phyloP scores from a whole-genome alignment of 2,113 vertebrate species.

The Trogon surrucura region DNA sequence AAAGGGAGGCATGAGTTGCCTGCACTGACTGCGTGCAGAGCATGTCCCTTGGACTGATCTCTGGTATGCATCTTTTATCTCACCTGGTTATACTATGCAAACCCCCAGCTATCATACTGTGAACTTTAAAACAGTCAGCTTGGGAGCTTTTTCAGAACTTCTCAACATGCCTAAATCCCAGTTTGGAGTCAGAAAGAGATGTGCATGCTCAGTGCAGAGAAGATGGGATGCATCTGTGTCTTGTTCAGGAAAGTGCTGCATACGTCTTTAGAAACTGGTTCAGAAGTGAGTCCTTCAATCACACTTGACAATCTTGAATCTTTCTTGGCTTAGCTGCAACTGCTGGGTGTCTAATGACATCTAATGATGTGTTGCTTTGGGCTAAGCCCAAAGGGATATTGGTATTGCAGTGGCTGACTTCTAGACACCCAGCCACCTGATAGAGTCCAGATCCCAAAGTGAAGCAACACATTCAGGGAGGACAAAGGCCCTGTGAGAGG shows the following conservation, averaged over 20 bases:
- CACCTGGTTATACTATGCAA: background rate
- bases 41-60: background rate
- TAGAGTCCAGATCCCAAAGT: background rate
- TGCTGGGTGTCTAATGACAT: background rate
- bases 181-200: background rate
- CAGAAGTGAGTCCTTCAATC: background rate
- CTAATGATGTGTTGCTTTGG: background rate
- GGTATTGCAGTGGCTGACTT: background rate
- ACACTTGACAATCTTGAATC: background rate
- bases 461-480: background rate
- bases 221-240: background rate
- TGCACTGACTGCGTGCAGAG: background rate
- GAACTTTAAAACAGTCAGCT: background rate
- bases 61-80: background rate
- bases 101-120: fast-evolving
- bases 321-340: background rate
- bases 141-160: background rate
- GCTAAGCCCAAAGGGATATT: slow-evolving; percentile 1
- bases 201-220: background rate
- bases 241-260: background rate
- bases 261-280: background rate
- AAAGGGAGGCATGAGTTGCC: background rate
- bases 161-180: background rate
- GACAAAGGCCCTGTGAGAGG: background rate
- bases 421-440: background rate